A percentile compares a stretch with the other conserved stretches of the same genome.
Evolutionary conservation across 2,888 invertebrate species (phyloP).

Genomic region (Cosmia trapezina): DNA sequence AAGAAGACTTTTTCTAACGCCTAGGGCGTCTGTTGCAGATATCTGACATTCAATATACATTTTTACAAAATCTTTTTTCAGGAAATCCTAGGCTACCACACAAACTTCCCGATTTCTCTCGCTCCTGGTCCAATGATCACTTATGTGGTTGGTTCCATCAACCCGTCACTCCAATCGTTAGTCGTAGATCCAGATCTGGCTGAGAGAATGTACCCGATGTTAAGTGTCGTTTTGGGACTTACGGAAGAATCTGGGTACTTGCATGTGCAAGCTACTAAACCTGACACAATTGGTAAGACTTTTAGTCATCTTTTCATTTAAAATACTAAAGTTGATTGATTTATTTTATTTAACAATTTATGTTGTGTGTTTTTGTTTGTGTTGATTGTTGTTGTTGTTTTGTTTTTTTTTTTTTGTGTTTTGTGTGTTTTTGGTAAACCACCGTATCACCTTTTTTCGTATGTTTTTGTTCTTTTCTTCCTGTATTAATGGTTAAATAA

Average conservation of each 20-base stretch:
- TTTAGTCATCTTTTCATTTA: neutral
- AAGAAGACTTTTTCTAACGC: neutral
- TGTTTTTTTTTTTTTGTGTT: too few relatives aligned
- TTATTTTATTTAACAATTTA: too few relatives aligned
- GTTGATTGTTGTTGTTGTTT: too few relatives aligned
- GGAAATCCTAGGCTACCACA: constrained; percentile 56
- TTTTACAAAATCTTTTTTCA: constrained; percentile 12
- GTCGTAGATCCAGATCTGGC: constrained; percentile 29
- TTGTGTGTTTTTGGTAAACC: too few relatives aligned
- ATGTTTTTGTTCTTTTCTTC: too few relatives aligned
- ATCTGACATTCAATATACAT: neutral
- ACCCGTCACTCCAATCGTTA: constrained; percentile 31
- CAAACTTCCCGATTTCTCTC: constrained; percentile 42
- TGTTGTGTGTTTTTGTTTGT: too few relatives aligned
- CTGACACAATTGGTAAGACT: constrained; percentile 60
- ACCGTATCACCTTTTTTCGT: too few relatives aligned
- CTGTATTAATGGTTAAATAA: too few relatives aligned
- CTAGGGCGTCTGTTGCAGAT: neutral
- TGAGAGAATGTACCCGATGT: constrained; percentile 56
- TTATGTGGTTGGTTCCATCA: constrained; percentile 42
- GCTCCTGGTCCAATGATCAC: constrained; percentile 11
- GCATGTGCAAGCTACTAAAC: constrained; percentile 61
- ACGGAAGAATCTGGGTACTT: constrained; percentile 49
- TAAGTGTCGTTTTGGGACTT: neutral
- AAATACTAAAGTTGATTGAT: too few relatives aligned